Evolutionary conservation across 2,888 invertebrate genomes (phyloP), one percentile per base, ranked within the genome.

Genomic region (Cantharis nigra): DNA sequence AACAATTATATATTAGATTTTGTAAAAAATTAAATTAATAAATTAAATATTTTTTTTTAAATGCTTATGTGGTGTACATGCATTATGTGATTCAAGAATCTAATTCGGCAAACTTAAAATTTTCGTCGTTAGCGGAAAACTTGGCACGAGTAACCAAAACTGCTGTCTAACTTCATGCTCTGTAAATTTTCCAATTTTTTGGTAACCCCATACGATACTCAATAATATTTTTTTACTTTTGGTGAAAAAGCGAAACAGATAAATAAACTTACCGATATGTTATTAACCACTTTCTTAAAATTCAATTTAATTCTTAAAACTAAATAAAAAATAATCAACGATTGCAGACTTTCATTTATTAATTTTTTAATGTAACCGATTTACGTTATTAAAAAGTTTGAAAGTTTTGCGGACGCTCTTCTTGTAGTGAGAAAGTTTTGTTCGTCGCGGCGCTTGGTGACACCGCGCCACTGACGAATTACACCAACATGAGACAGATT

Each of bases 401-500:
- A 49, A 49, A 49, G 49, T 49, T 49, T 49, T 49, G n/a, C 49
- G 49, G 49, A 49, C 49, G 49, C 49, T 49, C 49, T 49, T 49
- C 33, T 49, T 49, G 49, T 49, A 49, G 49, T 49, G 49, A 23
- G 65, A 67, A 63, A 63, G 33, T 69, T n/a, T 28, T 70, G 72
- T 75, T 64, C 74, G 79, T 75, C 69, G 70, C 71, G 76, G 76
- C 79, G 79, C 72, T 67, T 71, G 74, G 70, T 77, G 74, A 78
- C 78, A 79, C 75, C 80, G 79, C 78, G 80, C 76, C 73, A 81
- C 81, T 81, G 81, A 81, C 81, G 81, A 63, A 76, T 79, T 76
- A 70, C 71, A 79, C 76, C 77, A 70, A 76, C 81, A 77, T 73
- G 79, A 79, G 80, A 80, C 79, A 80, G 80, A 82, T 82, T 82